phyloP scores from a whole-genome alignment of 2,888 invertebrate species.

The Aleiodes alternator region DNA sequence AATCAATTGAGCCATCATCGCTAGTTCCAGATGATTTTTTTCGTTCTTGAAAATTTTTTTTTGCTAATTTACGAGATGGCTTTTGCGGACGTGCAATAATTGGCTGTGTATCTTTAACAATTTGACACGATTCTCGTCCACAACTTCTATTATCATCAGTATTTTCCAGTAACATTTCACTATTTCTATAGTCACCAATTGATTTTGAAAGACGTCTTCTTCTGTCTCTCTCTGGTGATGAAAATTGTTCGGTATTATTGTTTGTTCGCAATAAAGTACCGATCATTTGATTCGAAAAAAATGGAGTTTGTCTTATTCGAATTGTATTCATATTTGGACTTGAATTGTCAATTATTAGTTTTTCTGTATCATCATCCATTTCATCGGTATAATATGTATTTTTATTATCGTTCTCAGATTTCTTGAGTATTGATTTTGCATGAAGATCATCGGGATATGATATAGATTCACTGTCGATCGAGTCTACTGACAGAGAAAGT shows the following conservation, averaged over 20 bases:
- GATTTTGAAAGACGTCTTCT: conserved; percentile 7
- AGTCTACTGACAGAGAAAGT: conserved; percentile 83
- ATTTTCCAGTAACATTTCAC: not conserved
- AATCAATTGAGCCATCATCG: conserved; percentile 47
- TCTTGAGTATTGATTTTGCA: conserved; percentile 87
- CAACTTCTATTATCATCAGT: not conserved
- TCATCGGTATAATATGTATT: conserved; percentile 73
- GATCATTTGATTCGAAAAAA: conserved; percentile 64
- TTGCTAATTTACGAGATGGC: not conserved
- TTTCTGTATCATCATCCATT: conserved; percentile 85
- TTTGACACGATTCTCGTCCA: not conserved
- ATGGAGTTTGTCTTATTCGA: conserved; percentile 58
- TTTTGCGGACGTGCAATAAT: conserved; percentile 7
- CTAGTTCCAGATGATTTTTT: conserved; percentile 57
- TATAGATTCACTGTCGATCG: conserved; percentile 80
- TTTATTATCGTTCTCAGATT: conserved; percentile 80
- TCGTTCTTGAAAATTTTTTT: conserved; percentile 57
- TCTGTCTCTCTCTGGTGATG: conserved; percentile 30
- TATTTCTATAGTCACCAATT: conserved; percentile 20
- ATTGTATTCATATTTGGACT: conserved; percentile 73
- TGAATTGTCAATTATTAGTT: conserved; percentile 82
- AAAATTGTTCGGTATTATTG: conserved; percentile 63
- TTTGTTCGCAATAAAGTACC: conserved; percentile 68
- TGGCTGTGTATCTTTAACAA: not conserved
- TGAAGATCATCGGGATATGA: conserved; percentile 78